phyloP scores from a whole-genome alignment of 2,113 vertebrate genomes.

The Calidris pygmaea region DNA sequence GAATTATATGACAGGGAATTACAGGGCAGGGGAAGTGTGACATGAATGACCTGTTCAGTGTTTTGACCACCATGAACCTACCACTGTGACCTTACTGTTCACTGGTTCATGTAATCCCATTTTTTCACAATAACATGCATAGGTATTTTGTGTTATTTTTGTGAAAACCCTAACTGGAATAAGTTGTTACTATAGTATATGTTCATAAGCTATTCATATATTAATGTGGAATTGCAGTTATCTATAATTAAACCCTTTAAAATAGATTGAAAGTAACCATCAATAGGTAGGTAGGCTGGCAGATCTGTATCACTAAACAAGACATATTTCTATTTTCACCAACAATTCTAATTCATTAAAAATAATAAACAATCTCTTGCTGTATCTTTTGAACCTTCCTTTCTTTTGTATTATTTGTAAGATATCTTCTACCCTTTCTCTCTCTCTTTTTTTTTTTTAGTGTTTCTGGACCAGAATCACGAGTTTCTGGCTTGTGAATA shows the following conservation, averaged over 20 bases:
- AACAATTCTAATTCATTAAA: neutral
- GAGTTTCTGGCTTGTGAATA: neutral
- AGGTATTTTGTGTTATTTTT: neutral
- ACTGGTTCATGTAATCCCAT: neutral
- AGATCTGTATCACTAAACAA: neutral
- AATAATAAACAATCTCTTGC: neutral
- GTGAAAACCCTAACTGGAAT: neutral
- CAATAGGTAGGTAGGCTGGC: neutral
- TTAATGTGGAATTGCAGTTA: neutral
- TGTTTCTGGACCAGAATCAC: neutral
- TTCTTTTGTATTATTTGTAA: neutral
- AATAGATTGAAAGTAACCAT: neutral
- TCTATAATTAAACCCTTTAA: neutral
- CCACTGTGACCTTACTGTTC: neutral
- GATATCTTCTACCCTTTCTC: fast-evolving
- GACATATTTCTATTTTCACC: neutral
- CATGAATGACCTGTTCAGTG: neutral
- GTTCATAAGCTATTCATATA: neutral
- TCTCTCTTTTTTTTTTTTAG: too few species aligned
- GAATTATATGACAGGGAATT: neutral
- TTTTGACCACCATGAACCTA: neutral
- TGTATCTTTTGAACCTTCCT: neutral
- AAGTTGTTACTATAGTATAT: neutral
- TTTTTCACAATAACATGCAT: neutral
- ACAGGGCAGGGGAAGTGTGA: neutral